A percentile compares a stretch with the other conserved stretches of the same genome.
Conservation (phyloP, 2,797 vertebrate genomes). For the Leontopithecus rosalia region DNA sequence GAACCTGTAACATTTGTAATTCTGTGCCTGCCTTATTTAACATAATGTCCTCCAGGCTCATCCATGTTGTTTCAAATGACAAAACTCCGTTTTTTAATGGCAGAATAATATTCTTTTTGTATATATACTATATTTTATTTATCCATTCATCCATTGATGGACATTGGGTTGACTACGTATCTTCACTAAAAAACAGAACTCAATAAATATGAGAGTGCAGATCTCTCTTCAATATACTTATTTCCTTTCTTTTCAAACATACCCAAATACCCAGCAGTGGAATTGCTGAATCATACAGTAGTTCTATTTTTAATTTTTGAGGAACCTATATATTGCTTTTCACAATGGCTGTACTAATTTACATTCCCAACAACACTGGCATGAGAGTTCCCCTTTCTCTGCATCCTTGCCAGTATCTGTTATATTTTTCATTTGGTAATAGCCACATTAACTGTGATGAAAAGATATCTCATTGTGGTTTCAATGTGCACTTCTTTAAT, state of each 20-base stretch:
- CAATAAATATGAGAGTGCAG: not conserved
- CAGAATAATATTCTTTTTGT: not conserved
- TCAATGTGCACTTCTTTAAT: not conserved
- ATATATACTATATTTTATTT: not conserved
- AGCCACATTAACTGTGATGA: not conserved
- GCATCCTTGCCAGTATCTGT: not conserved
- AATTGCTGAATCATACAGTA: not conserved
- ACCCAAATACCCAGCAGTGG: not conserved
- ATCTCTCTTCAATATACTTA: not conserved
- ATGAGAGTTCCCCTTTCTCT: not conserved
- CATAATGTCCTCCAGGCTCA: not conserved
- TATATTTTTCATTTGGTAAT: not conserved
- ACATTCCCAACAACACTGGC: not conserved
- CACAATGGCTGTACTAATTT: not conserved
- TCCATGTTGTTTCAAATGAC: not conserved
- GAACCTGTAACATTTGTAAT: not conserved
- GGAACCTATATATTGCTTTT: not conserved
- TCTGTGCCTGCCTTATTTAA: not conserved
- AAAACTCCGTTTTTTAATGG: not conserved
- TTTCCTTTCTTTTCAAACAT: not conserved
- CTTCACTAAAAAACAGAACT: not conserved
- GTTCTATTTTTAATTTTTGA: not conserved
- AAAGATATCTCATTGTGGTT: not conserved
- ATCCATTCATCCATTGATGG: not conserved
- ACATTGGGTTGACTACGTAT: not conserved